A percentile compares a stretch with the other conserved stretches of the same genome.
phyloP scores from a whole-genome alignment of 1,140 invertebrate genomes.

The Drosophila teissieri region DNA sequence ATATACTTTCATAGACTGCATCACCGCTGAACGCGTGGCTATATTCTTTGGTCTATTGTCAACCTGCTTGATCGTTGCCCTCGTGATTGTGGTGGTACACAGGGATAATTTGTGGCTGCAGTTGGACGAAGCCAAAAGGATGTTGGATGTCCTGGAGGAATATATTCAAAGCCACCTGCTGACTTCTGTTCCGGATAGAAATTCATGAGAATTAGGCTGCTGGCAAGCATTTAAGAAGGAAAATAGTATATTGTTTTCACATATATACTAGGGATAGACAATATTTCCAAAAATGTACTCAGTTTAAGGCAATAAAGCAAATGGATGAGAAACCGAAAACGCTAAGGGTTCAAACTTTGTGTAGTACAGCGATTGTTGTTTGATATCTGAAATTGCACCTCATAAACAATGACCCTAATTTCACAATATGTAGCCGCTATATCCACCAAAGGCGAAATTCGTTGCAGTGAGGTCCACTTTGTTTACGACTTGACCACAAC shows the following conservation, averaged over 20 bases:
- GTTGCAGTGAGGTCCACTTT: constrained; percentile 24
- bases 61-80: constrained; percentile 58
- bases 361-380: background rate
- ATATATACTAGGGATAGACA: background rate
- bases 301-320: background rate
- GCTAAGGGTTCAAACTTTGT: background rate
- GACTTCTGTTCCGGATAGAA: background rate
- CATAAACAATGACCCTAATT: background rate
- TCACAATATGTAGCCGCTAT: background rate
- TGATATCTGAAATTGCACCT: background rate
- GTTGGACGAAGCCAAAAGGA: constrained; percentile 56
- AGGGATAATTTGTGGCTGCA: constrained; percentile 56
- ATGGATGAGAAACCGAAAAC: background rate
- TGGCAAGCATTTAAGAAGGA: background rate
- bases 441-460: background rate
- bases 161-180: constrained; percentile 56
- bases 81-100: constrained; percentile 66
- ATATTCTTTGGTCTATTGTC: constrained; percentile 71
- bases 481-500: constrained; percentile 30
- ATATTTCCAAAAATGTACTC: background rate
- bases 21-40: constrained; percentile 61
- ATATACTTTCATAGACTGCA: constrained; percentile 38
- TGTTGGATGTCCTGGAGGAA: constrained; percentile 71
- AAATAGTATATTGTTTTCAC: no score
- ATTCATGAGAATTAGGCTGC: background rate